Conservation (phyloP, 2,113 vertebrate genomes). For the Xiphorhynchus elegans region DNA sequence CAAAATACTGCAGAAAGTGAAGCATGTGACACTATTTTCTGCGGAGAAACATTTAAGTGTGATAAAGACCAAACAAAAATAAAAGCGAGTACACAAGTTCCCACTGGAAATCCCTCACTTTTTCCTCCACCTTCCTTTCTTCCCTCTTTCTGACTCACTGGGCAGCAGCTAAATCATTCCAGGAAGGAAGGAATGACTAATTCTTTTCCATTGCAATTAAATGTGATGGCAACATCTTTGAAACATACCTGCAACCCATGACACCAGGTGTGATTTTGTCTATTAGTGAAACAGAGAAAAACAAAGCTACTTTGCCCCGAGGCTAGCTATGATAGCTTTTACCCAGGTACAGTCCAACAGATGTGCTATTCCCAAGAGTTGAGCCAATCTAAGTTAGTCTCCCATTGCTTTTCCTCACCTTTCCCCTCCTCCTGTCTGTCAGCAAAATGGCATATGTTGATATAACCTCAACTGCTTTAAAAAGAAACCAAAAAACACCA, state of each 20-base stretch:
- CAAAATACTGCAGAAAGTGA: background rate
- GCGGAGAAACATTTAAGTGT: background rate
- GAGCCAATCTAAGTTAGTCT: background rate
- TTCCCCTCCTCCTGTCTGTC: background rate
- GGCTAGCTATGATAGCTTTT: background rate
- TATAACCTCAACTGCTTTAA: fast-evolving
- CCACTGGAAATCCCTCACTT: background rate
- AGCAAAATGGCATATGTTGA: background rate
- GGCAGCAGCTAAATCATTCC: background rate
- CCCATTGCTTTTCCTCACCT: background rate
- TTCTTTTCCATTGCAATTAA: background rate
- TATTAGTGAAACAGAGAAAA: background rate
- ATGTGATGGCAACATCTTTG: background rate
- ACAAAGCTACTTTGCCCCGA: background rate
- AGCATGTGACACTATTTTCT: background rate
- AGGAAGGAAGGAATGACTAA: background rate
- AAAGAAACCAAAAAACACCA: background rate
- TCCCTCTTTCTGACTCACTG: background rate
- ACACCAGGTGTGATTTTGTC: background rate
- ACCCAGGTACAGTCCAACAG: background rate
- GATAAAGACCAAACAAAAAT: background rate
- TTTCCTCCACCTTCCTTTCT: background rate
- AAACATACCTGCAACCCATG: background rate
- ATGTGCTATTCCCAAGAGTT: background rate
- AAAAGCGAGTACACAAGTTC: background rate